These are phyloP conservation scores for Strongylocentrotus purpuratus DNA, from an alignment of 35 echinoderm and acorn worm genomes.

Conservation along the genomic window DNA sequence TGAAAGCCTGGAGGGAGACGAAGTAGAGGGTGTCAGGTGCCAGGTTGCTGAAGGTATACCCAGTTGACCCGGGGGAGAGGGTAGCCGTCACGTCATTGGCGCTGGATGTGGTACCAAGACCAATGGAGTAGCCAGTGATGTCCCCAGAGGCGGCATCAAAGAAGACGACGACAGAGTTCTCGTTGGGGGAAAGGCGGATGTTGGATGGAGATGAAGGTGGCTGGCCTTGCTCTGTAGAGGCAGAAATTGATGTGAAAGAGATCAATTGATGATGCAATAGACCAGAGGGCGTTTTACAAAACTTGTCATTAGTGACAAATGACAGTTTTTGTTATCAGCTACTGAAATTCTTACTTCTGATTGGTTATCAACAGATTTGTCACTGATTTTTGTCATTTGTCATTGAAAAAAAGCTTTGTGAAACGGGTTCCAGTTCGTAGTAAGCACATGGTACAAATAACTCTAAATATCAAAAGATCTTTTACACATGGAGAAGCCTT, in stretches of 20 bases:
- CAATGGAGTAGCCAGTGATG: not conserved
- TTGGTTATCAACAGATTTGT: too few species aligned
- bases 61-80: not conserved
- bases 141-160: not conserved
- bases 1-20: constrained; percentile 15
- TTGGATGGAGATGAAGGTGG: not conserved
- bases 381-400: too few species aligned
- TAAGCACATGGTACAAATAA: too few species aligned
- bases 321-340: too few species aligned
- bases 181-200: not conserved
- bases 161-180: not conserved
- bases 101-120: not conserved
- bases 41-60: not conserved
- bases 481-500: too few species aligned
- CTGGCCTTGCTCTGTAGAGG: not conserved
- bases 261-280: not conserved
- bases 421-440: too few species aligned
- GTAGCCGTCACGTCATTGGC: not conserved
- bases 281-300: too few species aligned
- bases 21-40: not conserved
- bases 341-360: too few species aligned
- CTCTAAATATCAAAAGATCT: too few species aligned
- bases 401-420: too few species aligned
- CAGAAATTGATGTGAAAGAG: not conserved
- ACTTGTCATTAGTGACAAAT: too few species aligned